A percentile compares a stretch with the other conserved stretches of the same genome.
phyloP scores from a whole-genome alignment of 2,888 invertebrate genomes.

The Dendrolimus houi region DNA sequence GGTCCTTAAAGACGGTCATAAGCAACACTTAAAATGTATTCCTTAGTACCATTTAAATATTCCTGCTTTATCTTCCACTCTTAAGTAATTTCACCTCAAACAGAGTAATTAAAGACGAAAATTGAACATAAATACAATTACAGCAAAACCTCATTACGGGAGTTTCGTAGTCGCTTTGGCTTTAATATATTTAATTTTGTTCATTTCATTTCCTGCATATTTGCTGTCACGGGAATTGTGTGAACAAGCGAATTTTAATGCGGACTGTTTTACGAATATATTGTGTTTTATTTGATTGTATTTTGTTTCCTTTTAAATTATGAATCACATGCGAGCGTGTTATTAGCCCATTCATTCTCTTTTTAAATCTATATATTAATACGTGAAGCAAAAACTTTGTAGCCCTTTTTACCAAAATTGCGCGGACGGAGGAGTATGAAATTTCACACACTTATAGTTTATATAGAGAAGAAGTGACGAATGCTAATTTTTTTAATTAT shows the following conservation, averaged over 20 bases:
- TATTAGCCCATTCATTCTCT: too few relatives aligned
- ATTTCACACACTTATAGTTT: too few relatives aligned
- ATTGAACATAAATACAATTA: neutral
- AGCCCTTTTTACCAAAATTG: too few relatives aligned
- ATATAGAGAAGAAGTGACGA: too few relatives aligned
- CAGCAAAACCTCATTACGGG: conserved; percentile 17
- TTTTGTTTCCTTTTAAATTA: neutral
- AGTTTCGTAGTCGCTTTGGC: neutral
- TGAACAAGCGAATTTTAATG: conserved; percentile 8
- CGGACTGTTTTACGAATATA: neutral
- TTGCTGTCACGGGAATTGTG: conserved; percentile 16
- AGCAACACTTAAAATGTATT: too few relatives aligned
- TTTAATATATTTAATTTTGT: conserved; percentile 33
- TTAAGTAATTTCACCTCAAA: neutral
- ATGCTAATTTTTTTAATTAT: too few relatives aligned
- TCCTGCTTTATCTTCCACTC: neutral
- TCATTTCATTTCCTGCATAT: conserved; percentile 34
- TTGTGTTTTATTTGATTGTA: neutral
- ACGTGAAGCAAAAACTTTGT: too few relatives aligned
- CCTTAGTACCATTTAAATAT: neutral
- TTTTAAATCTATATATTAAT: too few relatives aligned
- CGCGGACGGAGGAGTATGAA: too few relatives aligned
- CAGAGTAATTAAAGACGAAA: neutral
- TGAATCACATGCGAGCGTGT: neutral
- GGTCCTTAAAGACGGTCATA: too few relatives aligned